Conservation (phyloP, 2,797 vertebrate genomes). For the Rhinophrynus dorsalis region DNA sequence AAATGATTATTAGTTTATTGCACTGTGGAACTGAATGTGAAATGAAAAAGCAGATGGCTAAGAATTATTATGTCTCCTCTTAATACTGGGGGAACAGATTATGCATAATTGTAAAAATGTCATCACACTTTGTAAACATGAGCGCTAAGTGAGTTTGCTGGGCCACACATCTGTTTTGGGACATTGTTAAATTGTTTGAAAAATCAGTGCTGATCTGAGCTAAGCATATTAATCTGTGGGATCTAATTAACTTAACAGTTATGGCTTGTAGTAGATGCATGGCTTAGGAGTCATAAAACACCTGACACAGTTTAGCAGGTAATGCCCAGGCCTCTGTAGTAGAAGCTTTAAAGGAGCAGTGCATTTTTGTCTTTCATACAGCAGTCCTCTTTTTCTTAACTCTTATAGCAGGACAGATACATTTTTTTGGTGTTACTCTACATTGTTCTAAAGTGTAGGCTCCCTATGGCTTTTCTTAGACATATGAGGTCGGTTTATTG, state of each 20-base stretch:
- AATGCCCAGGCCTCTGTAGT: no score
- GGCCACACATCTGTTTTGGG: conserved; percentile 70
- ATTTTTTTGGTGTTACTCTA: no score
- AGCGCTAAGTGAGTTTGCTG: conserved; percentile 67
- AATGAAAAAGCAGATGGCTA: conserved; percentile 72
- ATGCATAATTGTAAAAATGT: conserved; percentile 67
- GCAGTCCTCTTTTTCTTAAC: no score
- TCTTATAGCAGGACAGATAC: no score
- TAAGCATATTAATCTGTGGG: conserved; percentile 65
- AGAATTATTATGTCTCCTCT: conserved; percentile 64
- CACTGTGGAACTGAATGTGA: conserved; percentile 66
- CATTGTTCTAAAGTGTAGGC: no score
- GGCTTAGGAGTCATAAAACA: conserved; percentile 58
- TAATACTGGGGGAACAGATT: conserved; percentile 61
- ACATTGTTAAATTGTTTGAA: conserved; percentile 66
- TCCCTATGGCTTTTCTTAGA: no score
- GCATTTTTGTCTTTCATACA: no score
- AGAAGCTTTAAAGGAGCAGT: no score
- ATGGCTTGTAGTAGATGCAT: conserved; percentile 63
- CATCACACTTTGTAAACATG: conserved; percentile 70
- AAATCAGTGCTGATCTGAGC: conserved; percentile 65
- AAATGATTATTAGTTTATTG: conserved; percentile 67
- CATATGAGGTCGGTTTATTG: no score
- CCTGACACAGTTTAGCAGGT: conserved; percentile 34
- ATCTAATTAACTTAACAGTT: conserved; percentile 67